Conservation (phyloP, 1,140 invertebrate species). For the Euura saliciscinereae region DNA sequence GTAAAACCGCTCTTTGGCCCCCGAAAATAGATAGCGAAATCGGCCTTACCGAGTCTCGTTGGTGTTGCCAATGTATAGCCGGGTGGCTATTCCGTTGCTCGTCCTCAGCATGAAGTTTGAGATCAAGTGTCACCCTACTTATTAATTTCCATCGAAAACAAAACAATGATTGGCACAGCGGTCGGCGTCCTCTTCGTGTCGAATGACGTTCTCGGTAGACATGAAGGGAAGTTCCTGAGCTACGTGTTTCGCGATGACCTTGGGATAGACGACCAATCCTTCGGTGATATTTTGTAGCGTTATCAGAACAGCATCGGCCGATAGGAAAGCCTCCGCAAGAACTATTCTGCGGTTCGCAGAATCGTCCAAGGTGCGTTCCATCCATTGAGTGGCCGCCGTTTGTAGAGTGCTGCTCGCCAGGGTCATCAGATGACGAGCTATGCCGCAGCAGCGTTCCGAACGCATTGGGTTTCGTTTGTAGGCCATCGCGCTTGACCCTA, state of each 20-base stretch:
- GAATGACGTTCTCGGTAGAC: constrained; percentile 97
- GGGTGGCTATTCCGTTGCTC: no score
- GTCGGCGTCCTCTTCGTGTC: no score
- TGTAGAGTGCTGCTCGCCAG: constrained; percentile 82
- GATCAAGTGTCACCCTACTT: no score
- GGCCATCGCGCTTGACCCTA: constrained; percentile 91
- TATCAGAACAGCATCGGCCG: constrained; percentile 87
- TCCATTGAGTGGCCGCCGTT: constrained; percentile 92
- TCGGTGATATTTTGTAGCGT: constrained; percentile 93
- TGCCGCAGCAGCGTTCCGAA: constrained; percentile 90
- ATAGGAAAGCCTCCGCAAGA: constrained; percentile 90
- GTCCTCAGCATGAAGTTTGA: no score
- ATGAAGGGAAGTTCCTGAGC: constrained; percentile 94
- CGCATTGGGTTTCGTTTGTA: constrained; percentile 99
- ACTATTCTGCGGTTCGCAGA: constrained; percentile 93
- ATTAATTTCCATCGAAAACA: no score
- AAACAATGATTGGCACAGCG: no score
- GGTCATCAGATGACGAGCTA: constrained; percentile 90
- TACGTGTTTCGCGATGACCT: constrained; percentile 88
- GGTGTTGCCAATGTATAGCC: no score
- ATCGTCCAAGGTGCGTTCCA: constrained; percentile 97
- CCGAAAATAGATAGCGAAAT: no score
- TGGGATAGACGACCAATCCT: constrained; percentile 93
- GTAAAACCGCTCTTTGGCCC: no score
- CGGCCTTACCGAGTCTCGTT: no score